A percentile compares a stretch with the other conserved stretches of the same genome.
These are phyloP conservation scores for Serranus cabrilla DNA, from an alignment of 2,797 vertebrate species.

Conservation along the genomic window DNA sequence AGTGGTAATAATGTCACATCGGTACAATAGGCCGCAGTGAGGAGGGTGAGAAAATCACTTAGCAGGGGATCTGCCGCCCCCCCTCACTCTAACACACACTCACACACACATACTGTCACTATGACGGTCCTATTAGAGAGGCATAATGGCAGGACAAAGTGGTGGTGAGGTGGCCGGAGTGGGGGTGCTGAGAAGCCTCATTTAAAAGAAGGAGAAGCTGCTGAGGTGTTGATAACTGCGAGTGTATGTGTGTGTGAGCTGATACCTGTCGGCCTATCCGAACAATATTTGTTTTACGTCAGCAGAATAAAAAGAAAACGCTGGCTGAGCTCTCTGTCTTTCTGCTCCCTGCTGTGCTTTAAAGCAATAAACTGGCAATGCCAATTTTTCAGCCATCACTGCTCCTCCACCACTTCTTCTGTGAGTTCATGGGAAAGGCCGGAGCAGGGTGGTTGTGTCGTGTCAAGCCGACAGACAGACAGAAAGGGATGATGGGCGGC, in stretches of 20 bases:
- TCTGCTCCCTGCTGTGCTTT: slow-evolving; percentile 55
- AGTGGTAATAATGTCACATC: slow-evolving; percentile 62
- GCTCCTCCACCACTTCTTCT: not conserved
- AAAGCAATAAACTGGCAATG: slow-evolving; percentile 50
- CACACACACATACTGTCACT: slow-evolving; percentile 49
- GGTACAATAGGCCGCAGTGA: slow-evolving; percentile 44
- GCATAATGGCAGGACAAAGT: slow-evolving; percentile 56
- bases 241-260: slow-evolving; percentile 21
- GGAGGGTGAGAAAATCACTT: slow-evolving; percentile 66
- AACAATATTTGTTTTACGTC: slow-evolving; percentile 34
- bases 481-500: slow-evolving; percentile 43
- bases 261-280: slow-evolving; percentile 26
- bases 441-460: slow-evolving; percentile 25
- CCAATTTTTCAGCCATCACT: slow-evolving; percentile 34
- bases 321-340: slow-evolving; percentile 53
- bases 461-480: slow-evolving; percentile 24
- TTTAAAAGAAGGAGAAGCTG: slow-evolving; percentile 23
- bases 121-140: slow-evolving; percentile 65
- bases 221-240: slow-evolving; percentile 56
- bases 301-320: slow-evolving; percentile 51
- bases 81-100: slow-evolving; percentile 23
- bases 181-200: slow-evolving; percentile 47
- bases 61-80: slow-evolving; percentile 29
- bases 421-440: slow-evolving; percentile 7
- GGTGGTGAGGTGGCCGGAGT: slow-evolving; percentile 30